These are phyloP conservation scores for Semaprochilodus insignis DNA, from an alignment of 2,797 vertebrate genomes.

Conservation along the genomic window DNA sequence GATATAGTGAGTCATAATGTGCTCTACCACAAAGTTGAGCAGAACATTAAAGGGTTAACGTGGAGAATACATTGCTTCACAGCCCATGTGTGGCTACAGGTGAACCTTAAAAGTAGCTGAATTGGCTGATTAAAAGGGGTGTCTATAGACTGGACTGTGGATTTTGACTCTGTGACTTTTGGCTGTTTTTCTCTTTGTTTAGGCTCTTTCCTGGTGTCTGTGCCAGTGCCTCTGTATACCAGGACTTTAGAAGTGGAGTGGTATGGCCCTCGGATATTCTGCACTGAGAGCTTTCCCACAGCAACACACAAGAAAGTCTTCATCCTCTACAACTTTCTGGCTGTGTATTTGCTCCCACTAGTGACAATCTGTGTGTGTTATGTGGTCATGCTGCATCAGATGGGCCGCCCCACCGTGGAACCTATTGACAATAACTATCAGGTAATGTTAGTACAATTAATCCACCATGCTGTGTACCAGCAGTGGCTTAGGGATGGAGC, in stretches of 20 bases:
- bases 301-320: conserved; percentile 69
- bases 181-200: conserved; percentile 2
- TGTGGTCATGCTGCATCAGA: conserved; percentile 75
- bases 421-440: conserved; percentile 72
- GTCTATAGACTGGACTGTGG: background rate
- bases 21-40: too few relatives aligned
- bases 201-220: conserved; percentile 74
- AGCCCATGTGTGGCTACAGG: background rate
- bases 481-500: background rate
- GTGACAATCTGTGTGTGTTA: conserved; percentile 75
- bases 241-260: conserved; percentile 73
- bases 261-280: conserved; percentile 77
- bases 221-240: conserved; percentile 73
- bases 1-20: too few relatives aligned
- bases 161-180: too few relatives aligned
- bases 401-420: conserved; percentile 70
- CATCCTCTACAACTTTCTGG: conserved; percentile 77
- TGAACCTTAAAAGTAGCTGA: too few relatives aligned
- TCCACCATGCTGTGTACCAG: background rate
- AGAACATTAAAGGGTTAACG: background rate
- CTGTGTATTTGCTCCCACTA: conserved; percentile 75
- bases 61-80: background rate
- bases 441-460: conserved; percentile 51
- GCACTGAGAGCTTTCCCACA: conserved; percentile 74
- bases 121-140: background rate